Percentiles rank a stretch among this genome's conserved stretches.
phyloP scores from a whole-genome alignment of 2,888 invertebrate species.

The Melipona bicolor region DNA sequence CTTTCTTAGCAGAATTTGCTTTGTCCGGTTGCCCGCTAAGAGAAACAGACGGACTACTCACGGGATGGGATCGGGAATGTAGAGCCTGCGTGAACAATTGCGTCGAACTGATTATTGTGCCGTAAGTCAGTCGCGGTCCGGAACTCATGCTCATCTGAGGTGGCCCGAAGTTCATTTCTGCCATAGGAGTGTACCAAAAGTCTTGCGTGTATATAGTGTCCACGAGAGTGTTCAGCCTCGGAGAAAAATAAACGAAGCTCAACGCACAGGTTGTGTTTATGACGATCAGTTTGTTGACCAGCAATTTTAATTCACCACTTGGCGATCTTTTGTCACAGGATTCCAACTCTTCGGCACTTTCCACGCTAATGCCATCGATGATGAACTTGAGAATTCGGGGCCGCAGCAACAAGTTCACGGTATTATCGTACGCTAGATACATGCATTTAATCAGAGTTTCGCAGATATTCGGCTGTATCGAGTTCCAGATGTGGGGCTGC shows the following conservation, averaged over 20 bases:
- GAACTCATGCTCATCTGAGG: constrained; percentile 83
- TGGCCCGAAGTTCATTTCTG: constrained; percentile 83
- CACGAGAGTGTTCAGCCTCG: constrained; percentile 79
- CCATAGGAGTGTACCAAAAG: constrained; percentile 83
- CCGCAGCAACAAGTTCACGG: constrained; percentile 80
- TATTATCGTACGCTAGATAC: constrained; percentile 82
- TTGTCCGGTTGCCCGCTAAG: constrained; percentile 70
- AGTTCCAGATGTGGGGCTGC: constrained; percentile 78
- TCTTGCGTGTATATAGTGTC: constrained; percentile 82
- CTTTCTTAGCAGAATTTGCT: constrained; percentile 80
- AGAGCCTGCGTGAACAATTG: constrained; percentile 82
- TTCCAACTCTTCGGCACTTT: constrained; percentile 82
- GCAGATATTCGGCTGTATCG: constrained; percentile 77
- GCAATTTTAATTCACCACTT: constrained; percentile 78
- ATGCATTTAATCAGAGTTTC: constrained; percentile 82
- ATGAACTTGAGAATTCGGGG: constrained; percentile 83
- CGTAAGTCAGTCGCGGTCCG: constrained; percentile 81
- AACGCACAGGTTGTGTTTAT: constrained; percentile 82
- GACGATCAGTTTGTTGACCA: constrained; percentile 82
- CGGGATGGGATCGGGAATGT: constrained; percentile 73
- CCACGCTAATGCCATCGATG: constrained; percentile 82
- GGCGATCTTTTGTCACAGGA: constrained; percentile 81
- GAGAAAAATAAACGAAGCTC: constrained; percentile 81
- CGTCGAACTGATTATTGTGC: constrained; percentile 81
- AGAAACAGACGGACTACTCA: constrained; percentile 34